phyloP scores from a whole-genome alignment of 2,797 vertebrate species.

The Avahi laniger region DNA sequence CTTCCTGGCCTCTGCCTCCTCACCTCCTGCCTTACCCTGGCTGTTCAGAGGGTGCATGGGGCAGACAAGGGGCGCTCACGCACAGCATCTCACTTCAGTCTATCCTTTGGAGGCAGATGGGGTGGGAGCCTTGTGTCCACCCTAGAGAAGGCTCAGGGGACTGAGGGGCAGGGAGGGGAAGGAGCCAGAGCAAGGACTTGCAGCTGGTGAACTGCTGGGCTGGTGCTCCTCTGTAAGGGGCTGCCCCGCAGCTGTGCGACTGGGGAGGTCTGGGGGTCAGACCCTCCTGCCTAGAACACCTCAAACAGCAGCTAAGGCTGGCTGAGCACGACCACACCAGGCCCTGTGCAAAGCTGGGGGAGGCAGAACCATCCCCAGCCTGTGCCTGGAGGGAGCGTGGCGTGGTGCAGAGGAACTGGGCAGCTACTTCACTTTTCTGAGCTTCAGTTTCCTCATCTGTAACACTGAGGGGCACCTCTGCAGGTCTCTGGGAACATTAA shows the following conservation, averaged over 20 bases:
- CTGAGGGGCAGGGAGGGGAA: fast-evolving
- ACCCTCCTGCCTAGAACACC: not conserved
- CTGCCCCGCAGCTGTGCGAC: not conserved
- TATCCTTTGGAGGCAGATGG: not conserved
- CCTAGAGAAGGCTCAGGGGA: too few species aligned
- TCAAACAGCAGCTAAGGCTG: not conserved
- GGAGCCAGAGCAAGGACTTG: not conserved
- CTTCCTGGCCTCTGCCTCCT: not conserved
- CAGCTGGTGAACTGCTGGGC: not conserved
- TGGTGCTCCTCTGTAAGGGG: too few species aligned
- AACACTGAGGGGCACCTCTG: not conserved
- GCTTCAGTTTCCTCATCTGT: not conserved
- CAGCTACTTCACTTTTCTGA: not conserved
- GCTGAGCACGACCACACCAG: fast-evolving
- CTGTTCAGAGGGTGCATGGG: not conserved
- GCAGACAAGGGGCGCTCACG: not conserved
- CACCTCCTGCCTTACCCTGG: not conserved
- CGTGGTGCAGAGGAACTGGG: not conserved
- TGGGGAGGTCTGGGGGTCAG: not conserved
- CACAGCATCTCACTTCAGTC: not conserved
- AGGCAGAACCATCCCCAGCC: not conserved
- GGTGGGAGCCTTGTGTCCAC: fast-evolving
- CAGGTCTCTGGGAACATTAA: not conserved
- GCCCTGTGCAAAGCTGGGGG: too few species aligned
- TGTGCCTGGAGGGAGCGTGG: not conserved